Base-by-base conservation (phyloP, 2,797 vertebrate species). In the Myotis vivesi region DNA sequence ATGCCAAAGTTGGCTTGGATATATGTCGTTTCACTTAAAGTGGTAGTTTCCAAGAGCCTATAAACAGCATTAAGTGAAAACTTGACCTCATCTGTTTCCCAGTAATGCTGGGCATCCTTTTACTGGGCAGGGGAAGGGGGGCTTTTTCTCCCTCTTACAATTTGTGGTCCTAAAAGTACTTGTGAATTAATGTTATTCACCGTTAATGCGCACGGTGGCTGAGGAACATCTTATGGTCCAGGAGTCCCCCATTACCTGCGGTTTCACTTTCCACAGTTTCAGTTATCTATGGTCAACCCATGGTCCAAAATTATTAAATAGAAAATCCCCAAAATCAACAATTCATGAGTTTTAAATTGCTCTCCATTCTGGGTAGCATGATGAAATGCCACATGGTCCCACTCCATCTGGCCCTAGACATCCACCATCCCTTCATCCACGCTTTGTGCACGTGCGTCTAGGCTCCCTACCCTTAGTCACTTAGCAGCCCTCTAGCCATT, bases 91-190 rank as follows among this genome's bases (percentile, higher is more conserved):
- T 90, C 68, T 22, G 3, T 44, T 88, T 93, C 83, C 92, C 88
- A 64, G 91, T 77, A 85, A 72, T 49, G 77, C 68, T 28, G 20
- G 81, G 44, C 23, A 75, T 36, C 71, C 30, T 86, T 72, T 89
- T 53, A 44, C 53, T 72, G 51, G 6, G 12, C 2, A 13, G 75
- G 20, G 49, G 20, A 17, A 46, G 20, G 20, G 10, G 28, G 41
- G 5, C 57, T 81, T 92, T 71, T 77, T 91, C 71, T 94, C 77
- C 80, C 49, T 77, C 30, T 75, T 94, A 33, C 62, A 80, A 55
- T 89, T 49, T 79, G 89, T 75, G 92, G 38, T 93, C 94, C 80
- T 94, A 87, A 89, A 91, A 69, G 88, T 64, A 53, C 79, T 89
- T 71, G 9, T 51, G 75, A 94, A 91, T 84, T 85, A 89, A 44